Conservation (phyloP, 2,113 vertebrate genomes). For the Mixornis gularis region DNA sequence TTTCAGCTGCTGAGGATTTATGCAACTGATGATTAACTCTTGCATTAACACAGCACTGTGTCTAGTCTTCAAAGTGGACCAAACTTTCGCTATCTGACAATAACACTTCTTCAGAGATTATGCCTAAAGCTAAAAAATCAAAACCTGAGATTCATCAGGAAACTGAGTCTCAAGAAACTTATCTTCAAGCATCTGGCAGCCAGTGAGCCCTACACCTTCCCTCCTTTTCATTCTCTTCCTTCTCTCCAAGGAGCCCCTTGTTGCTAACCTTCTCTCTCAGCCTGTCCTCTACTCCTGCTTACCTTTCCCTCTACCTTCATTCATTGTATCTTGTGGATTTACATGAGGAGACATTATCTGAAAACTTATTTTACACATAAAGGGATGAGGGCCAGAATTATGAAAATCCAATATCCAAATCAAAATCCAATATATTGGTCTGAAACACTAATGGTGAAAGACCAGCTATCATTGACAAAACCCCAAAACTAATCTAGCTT, state of each 20-base stretch:
- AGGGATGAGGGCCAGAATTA: neutral
- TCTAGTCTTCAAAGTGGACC: neutral
- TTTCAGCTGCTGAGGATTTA: neutral
- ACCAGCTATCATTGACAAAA: neutral
- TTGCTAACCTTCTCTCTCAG: neutral
- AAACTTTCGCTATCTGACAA: neutral
- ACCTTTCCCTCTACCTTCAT: neutral
- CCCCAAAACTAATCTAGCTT: neutral
- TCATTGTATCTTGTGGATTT: neutral
- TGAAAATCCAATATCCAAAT: neutral
- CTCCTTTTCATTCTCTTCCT: neutral
- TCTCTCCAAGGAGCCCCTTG: neutral
- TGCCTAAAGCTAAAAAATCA: neutral
- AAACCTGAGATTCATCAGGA: neutral
- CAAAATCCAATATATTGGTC: neutral
- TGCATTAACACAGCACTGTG: neutral
- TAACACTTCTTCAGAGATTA: neutral
- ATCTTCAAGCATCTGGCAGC: neutral
- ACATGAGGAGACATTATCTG: neutral
- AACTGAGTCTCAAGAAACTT: neutral
- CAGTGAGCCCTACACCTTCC: fast-evolving
- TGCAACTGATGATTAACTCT: neutral
- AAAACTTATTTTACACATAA: neutral
- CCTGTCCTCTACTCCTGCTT: neutral
- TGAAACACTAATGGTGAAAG: neutral